Percentiles rank a stretch among this genome's conserved stretches.
Evolutionary conservation across 2,113 vertebrate genomes (phyloP).

Genomic region (Centropus bengalensis): DNA sequence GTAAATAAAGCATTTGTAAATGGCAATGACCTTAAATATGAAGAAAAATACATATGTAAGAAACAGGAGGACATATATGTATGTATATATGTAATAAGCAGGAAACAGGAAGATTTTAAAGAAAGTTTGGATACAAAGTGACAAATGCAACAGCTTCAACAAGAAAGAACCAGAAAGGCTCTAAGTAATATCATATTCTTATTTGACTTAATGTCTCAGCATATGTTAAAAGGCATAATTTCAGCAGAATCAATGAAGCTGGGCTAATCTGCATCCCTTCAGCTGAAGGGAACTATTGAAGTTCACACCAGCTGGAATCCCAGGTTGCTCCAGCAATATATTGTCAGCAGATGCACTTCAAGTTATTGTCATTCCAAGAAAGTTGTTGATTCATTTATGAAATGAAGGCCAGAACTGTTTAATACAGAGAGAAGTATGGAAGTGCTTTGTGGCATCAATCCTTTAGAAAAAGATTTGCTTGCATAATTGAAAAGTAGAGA

Average conservation of each 20-base stretch:
- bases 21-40: neutral
- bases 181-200: neutral
- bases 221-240: conserved; percentile 3
- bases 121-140: neutral
- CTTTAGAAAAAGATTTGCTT: neutral
- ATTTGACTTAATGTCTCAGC: neutral
- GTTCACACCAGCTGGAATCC: neutral
- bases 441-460: neutral
- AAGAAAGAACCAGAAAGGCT: neutral
- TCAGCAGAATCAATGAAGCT: conserved; percentile 29
- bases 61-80: fast-evolving
- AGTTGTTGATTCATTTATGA: neutral
- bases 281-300: neutral
- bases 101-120: neutral
- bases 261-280: neutral
- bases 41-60: neutral
- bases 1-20: neutral
- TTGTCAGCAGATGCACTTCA: neutral
- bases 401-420: neutral
- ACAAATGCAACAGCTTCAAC: neutral
- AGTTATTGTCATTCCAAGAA: neutral
- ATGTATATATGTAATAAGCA: neutral
- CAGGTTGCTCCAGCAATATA: neutral
- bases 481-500: neutral
- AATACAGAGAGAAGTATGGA: neutral